Percentiles rank a stretch among this genome's conserved stretches.
phyloP scores from a whole-genome alignment of 2,888 invertebrate species.

The Salticus scenicus region DNA sequence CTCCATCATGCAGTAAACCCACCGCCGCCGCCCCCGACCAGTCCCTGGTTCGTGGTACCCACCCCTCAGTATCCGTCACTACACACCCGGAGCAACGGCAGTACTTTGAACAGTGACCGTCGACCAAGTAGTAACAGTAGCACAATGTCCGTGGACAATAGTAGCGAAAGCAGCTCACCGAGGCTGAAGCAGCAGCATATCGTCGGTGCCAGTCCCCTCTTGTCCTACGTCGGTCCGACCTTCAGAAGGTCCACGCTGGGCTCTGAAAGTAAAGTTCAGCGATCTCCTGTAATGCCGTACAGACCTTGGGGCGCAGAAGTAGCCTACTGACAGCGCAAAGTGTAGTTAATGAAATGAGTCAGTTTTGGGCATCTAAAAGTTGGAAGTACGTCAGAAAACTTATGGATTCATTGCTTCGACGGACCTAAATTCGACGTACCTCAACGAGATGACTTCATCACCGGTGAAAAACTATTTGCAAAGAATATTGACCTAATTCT shows the following conservation, averaged over 20 bases:
- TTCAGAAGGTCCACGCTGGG: conserved; percentile 29
- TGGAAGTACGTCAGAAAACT: too few species aligned
- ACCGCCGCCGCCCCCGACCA: conserved; percentile 69
- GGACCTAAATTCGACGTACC: too few species aligned
- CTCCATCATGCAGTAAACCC: conserved; percentile 13
- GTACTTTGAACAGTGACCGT: not conserved
- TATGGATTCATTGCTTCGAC: too few species aligned
- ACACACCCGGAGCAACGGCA: conserved; percentile 18
- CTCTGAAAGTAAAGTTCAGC: conserved; percentile 18
- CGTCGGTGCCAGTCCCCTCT: conserved; percentile 57
- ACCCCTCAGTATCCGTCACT: conserved; percentile 52
- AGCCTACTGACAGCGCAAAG: conserved; percentile 86
- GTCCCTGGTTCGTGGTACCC: conserved; percentile 68
- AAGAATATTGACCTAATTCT: too few species aligned
- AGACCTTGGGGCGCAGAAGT: conserved; percentile 97
- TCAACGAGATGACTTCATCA: too few species aligned
- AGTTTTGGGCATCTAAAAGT: too few species aligned
- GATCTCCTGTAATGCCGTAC: conserved; percentile 84
- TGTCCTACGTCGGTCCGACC: conserved; percentile 60
- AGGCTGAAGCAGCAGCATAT: conserved; percentile 26
- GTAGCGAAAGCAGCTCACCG: not conserved
- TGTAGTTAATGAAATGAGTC: too few species aligned
- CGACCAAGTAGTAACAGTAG: conserved; percentile 24
- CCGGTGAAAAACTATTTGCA: too few species aligned
- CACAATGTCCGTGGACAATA: not conserved